Evolutionary conservation across 2,113 vertebrate genomes (phyloP), one percentile per base, ranked within the genome.

Genomic region (Scortum barcoo): DNA sequence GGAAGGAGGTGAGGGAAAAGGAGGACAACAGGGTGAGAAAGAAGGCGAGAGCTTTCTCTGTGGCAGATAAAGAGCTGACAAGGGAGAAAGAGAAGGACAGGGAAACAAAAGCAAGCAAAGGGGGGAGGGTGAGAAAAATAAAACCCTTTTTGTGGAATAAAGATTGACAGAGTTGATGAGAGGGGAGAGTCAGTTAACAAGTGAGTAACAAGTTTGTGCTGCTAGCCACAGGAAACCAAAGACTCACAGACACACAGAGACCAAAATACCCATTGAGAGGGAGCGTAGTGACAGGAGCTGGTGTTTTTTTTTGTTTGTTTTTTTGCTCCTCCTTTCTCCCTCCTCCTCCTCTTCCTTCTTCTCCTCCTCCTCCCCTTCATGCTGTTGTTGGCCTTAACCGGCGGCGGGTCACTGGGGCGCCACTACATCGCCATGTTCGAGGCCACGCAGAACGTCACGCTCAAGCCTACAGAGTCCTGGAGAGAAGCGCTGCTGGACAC

Each of bases 381-480:
- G 96, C 94, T 96, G 94, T 93, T 96, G 95, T 97, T 97, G 96
- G 96, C 97, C 97, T 99, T 99, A 97, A 99, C 97, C 93, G 75
- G 89, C 91, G 91, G 94, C 89, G 95, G 94, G 94, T 96, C 96
- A 99, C 98, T 99, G 95, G 98, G 98, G 94, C 97, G 98, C 95
- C 98, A 99, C 96, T 99, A 99, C 97, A 99, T 99, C 94, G 98
- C 98, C 93, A 99, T 99, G 98, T 99, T 99, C 72, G 98, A 99
- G 96, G 97, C 98, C 91, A 97, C 97, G 82, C 98, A 99, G 97
- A 99, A 99, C 94, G 97, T 99, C 95, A 97, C 95, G 92, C 94
- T 99, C 88, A 99, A 99, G 95, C 98, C 98, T 54, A 98, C 98
- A 14, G 98, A 99, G 95, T 95, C 96, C 93, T 99, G 98, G 98